Evolutionary conservation across 1,140 invertebrate genomes (phyloP), one percentile per base, ranked within the genome.

Genomic region (Gonatopus flavifemur): DNA sequence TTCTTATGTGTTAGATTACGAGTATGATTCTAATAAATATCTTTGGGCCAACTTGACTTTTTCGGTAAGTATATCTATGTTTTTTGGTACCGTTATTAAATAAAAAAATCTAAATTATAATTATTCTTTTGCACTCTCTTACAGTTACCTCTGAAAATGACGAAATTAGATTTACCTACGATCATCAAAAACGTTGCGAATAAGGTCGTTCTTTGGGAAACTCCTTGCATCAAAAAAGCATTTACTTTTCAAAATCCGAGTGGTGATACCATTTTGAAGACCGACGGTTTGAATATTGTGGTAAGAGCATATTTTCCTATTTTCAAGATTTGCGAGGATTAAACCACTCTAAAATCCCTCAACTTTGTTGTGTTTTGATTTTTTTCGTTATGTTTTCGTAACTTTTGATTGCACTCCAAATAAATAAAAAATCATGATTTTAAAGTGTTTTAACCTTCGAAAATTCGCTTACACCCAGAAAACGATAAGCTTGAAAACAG

Each of bases 201-300:
- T 18, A 88, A 84, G 66, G 84, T 88, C 24, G 80, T 96, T 3
- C 82, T 98, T 5, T 86, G 88, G 70, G 84, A 95, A 77, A 86
- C 91, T 1, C 83, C 86, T 7, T 81, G 85, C 22, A 95, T 98
- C 32, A 91, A 86, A 67, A 81, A 88, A 42, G 93, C 92, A 3
- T 91, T 97, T 47, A 86, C 83, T 2, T 87, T 83, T 55, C 80
- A 84, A 82, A 83, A 83, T 59, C 67, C 72, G 19, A 67, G 83
- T 42, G 70, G 68, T 3, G 76, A 82, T 18, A 76, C 86, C 37
- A 82, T 87, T 37, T 73, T 96, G 1, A 93, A 94, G 74, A 98
- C 96, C 1, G 95, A 98, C 67, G 96, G 96, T 3, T 89, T 98
- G 12, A 98, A 98, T 70, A 88, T 98, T 52, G 76, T 84, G 47